Evolutionary conservation across 2,797 vertebrate species (phyloP).

Genomic region (Scolopax bukidnonensis): DNA sequence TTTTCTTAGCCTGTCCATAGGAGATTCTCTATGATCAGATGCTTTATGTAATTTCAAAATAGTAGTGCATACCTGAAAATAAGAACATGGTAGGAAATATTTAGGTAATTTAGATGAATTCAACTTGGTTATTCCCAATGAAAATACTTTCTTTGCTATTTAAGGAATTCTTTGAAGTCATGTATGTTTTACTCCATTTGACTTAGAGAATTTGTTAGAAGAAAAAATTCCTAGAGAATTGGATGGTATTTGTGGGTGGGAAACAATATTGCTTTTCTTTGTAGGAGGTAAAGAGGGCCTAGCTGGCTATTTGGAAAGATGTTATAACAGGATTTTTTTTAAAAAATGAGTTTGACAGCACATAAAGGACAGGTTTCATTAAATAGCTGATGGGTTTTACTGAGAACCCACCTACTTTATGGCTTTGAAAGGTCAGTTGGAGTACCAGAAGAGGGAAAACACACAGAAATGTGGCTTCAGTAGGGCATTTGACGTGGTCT

Average conservation of each 20-base stretch:
- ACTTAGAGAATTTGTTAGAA: neutral
- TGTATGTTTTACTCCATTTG: neutral
- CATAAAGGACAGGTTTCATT: neutral
- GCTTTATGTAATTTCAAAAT: neutral
- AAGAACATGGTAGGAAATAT: neutral
- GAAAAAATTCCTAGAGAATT: neutral
- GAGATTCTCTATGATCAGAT: neutral
- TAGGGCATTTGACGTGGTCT: neutral
- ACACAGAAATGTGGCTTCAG: neutral
- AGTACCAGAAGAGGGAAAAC: neutral
- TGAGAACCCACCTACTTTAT: neutral
- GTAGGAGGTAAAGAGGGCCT: neutral
- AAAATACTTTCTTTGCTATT: neutral
- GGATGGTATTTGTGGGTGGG: neutral
- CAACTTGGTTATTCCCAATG: neutral
- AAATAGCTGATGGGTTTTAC: neutral
- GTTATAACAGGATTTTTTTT: neutral
- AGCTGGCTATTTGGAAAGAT: neutral
- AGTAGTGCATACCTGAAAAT: neutral
- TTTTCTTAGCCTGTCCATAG: neutral
- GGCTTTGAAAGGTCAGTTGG: neutral
- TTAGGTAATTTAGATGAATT: neutral
- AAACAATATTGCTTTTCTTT: constrained; percentile 4
- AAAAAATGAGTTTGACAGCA: neutral
- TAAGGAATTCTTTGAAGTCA: neutral